A percentile compares a stretch with the other conserved stretches of the same genome.
Evolutionary conservation across 2,113 vertebrate genomes (phyloP).

Genomic region (Pseudolaguvia tuberculata): DNA sequence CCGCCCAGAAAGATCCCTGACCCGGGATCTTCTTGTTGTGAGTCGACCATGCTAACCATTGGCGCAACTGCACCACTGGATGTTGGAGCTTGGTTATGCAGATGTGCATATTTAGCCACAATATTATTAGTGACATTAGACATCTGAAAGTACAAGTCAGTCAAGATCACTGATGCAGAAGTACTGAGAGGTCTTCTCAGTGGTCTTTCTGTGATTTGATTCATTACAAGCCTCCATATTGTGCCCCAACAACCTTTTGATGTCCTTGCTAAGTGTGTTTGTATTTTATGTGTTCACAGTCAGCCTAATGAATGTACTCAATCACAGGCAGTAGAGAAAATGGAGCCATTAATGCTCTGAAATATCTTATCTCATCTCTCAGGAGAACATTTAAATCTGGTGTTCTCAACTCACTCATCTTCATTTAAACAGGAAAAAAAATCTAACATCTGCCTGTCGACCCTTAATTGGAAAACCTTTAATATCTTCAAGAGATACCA

Average conservation of each 20-base stretch:
- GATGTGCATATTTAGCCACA: too few species aligned
- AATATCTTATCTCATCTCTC: slow-evolving; percentile 28
- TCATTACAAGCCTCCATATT: neutral
- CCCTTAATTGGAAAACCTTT: slow-evolving; percentile 8
- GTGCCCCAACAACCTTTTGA: too few species aligned
- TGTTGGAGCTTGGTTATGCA: too few species aligned
- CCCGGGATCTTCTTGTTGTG: too few species aligned
- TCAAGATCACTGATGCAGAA: neutral
- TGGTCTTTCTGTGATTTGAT: neutral
- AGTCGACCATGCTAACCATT: too few species aligned
- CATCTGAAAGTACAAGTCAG: too few species aligned
- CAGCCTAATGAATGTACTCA: slow-evolving; percentile 46
- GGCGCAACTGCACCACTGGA: too few species aligned
- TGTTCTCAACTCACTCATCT: slow-evolving; percentile 32
- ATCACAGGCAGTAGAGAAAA: slow-evolving; percentile 43
- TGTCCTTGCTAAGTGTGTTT: neutral
- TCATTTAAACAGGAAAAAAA: slow-evolving; percentile 40
- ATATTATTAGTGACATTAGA: too few species aligned
- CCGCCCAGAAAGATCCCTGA: too few species aligned
- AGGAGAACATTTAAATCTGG: slow-evolving; percentile 36
- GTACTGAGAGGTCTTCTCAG: neutral
- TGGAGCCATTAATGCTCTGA: slow-evolving; percentile 37
- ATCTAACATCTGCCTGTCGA: slow-evolving; percentile 2
- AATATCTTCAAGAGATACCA: neutral
- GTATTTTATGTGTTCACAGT: slow-evolving; percentile 7